Evolutionary conservation across 2,797 vertebrate genomes (phyloP).

Genomic region (Cyprinodon diabolis): DNA sequence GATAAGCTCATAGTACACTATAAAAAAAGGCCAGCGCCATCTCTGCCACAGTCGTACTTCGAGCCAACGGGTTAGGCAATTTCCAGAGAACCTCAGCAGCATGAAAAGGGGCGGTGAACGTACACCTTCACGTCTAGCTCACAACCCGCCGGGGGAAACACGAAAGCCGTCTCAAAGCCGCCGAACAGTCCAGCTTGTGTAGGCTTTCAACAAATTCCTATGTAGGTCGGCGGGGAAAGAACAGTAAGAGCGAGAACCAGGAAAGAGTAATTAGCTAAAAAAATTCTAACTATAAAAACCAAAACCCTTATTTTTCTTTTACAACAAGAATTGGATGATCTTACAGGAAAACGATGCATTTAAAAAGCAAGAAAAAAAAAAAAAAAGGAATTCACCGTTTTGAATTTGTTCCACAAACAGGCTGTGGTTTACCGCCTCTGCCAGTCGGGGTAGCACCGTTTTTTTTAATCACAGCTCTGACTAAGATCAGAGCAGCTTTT

Average conservation of each 20-base stretch:
- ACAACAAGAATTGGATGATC: background rate
- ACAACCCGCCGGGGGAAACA: background rate
- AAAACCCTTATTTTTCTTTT: background rate
- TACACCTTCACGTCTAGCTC: background rate
- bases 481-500: conserved; percentile 6
- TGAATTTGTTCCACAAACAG: conserved; percentile 11
- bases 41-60: background rate
- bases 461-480: conserved; percentile 1
- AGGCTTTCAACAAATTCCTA: background rate
- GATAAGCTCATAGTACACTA: background rate
- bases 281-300: background rate
- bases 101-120: too few species aligned
- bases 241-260: background rate
- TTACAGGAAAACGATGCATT: background rate
- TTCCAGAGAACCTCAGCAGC: background rate
- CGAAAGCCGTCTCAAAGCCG: background rate
- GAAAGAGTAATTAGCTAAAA: background rate
- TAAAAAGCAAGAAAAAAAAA: background rate
- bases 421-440: background rate
- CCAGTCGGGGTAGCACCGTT: conserved; percentile 15
- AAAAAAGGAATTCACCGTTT: background rate
- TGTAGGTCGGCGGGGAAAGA: background rate
- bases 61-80: background rate
- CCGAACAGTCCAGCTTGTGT: conserved; percentile 7
- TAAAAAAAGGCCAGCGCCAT: background rate